Evolutionary conservation across 2,888 invertebrate genomes (phyloP).

Genomic region (Chloromyia formosa): DNA sequence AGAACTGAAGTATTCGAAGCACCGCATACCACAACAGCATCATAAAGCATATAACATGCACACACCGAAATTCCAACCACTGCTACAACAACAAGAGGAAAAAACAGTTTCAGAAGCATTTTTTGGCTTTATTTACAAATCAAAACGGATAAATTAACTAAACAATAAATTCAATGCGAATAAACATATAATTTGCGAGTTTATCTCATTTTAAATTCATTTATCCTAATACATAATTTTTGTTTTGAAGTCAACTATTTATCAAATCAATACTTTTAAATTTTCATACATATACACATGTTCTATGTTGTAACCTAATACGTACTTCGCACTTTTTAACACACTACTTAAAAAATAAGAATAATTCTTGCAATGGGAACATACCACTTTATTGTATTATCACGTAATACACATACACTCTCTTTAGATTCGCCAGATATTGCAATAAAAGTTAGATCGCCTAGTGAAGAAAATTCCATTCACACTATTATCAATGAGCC

Average conservation of each 20-base stretch:
- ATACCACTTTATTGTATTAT: not conserved
- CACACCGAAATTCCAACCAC: too few relatives aligned
- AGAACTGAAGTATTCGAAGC: too few relatives aligned
- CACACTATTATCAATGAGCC: not conserved
- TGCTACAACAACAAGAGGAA: too few relatives aligned
- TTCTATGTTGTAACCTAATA: not conserved
- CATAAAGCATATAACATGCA: too few relatives aligned
- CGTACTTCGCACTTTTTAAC: not conserved
- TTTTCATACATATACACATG: not conserved
- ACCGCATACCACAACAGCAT: too few relatives aligned
- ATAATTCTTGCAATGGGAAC: not conserved
- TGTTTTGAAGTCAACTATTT: not conserved
- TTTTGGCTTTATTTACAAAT: too few relatives aligned
- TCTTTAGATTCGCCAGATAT: not conserved
- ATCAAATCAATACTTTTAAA: constrained; percentile 1
- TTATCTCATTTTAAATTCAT: not conserved
- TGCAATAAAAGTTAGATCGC: not conserved
- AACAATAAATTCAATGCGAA: too few relatives aligned
- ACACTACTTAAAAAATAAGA: not conserved
- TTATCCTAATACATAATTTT: not conserved
- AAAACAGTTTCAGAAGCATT: too few relatives aligned
- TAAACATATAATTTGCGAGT: too few relatives aligned
- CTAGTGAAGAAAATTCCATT: not conserved
- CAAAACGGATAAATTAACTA: too few relatives aligned
- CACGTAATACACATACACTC: not conserved